phyloP scores from a whole-genome alignment of 1,140 invertebrate species.

The Lanistes nyassanus region DNA sequence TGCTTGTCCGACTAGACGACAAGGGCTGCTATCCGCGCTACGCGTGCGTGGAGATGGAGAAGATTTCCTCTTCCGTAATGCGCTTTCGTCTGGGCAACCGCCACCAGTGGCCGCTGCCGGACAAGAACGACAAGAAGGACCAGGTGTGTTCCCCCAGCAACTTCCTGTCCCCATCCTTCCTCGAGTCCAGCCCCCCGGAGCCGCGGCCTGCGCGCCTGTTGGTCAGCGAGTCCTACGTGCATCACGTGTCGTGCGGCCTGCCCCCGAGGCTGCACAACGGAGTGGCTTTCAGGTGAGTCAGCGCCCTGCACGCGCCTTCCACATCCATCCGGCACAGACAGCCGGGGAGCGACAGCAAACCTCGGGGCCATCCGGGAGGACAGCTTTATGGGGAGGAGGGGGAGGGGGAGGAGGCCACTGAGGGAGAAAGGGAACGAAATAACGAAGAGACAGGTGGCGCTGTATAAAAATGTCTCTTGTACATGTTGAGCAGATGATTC shows the following conservation, averaged over 20 bases:
- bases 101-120: constrained; percentile 39
- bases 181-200: constrained; percentile 3
- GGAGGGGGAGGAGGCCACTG: too few species aligned
- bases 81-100: constrained; percentile 45
- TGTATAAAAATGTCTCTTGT: too few species aligned
- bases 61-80: constrained; percentile 42
- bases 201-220: constrained; percentile 19
- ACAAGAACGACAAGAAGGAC: constrained; percentile 27
- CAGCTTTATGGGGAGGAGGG: too few species aligned
- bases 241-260: constrained; percentile 30
- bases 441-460: too few species aligned
- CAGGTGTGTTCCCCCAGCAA: constrained; percentile 29
- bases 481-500: too few species aligned
- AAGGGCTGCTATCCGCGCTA: constrained; percentile 53
- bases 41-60: constrained; percentile 48
- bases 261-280: constrained; percentile 27
- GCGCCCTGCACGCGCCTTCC: too few species aligned
- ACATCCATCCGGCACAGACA: too few species aligned
- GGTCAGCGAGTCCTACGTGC: constrained; percentile 17
- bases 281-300: constrained; percentile 26
- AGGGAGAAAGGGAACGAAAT: too few species aligned
- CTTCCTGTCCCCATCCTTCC: constrained; percentile 14
- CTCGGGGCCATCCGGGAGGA: too few species aligned
- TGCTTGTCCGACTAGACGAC: constrained; percentile 43
- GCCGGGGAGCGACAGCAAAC: too few species aligned